Conservation (phyloP, 2,113 vertebrate genomes). For the Silurus glanis region DNA sequence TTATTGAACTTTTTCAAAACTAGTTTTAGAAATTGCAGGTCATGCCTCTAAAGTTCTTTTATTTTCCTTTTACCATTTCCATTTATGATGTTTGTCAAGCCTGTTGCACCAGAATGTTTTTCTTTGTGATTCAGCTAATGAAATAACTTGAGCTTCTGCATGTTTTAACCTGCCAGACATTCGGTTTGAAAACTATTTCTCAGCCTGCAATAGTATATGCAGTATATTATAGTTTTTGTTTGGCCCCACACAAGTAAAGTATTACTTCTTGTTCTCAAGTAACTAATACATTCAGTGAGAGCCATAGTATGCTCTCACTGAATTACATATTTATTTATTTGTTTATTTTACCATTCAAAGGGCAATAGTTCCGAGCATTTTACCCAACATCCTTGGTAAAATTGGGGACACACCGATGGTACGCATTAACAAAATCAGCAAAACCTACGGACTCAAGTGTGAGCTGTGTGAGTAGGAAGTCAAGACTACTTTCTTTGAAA, state of each 20-base stretch:
- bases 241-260: not conserved
- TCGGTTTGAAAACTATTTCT: not conserved
- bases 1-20: not conserved
- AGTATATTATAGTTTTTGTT: too few species aligned
- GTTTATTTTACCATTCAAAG: conserved; percentile 55
- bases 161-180: not conserved
- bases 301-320: not conserved
- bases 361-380: conserved; percentile 67
- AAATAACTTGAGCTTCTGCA: not conserved
- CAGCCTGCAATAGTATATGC: not conserved
- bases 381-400: conserved; percentile 84
- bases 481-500: not conserved
- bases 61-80: not conserved
- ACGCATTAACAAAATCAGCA: conserved; percentile 88
- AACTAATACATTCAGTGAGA: too few species aligned
- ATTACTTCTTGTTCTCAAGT: not conserved
- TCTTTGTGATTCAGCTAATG: not conserved
- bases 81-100: not conserved
- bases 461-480: conserved; percentile 83
- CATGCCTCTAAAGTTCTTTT: not conserved
- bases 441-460: conserved; percentile 85
- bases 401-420: conserved; percentile 92
- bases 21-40: not conserved
- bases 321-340: not conserved
- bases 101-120: not conserved